Evolutionary conservation across 2,797 vertebrate genomes (phyloP), one percentile per base, ranked within the genome.

Genomic region (Intellagama lesueurii): DNA sequence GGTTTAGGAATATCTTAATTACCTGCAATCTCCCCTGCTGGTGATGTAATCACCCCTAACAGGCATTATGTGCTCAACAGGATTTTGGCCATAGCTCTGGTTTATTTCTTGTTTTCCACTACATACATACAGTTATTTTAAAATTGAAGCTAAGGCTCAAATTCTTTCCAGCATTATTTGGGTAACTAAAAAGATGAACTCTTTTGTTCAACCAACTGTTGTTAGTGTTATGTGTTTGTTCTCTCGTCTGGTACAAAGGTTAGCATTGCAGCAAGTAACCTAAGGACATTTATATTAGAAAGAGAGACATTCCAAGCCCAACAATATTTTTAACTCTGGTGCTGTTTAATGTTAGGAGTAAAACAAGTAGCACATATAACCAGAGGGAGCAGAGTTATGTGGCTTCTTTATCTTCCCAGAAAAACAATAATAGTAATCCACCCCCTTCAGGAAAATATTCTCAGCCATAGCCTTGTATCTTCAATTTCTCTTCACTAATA

Each of bases 291-390:
- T 95, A 90, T 90, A 94, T 79, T 92, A 86, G 49, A 83, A 87
- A 93, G 86, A 92, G 88, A 76, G 19, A 87, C 90, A 90, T 90
- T 93, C 91, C 92, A 76, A 93, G 85, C 87, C 88, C 83, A 86
- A 91, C 77, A 86, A 89, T 94, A 93, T 94, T 96, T 96, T 95
- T 94, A 93, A 90, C 89, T 89, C 70, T 70, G 89, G 73, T 83
- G 94, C 88, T 89, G 69, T 73, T 92, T 75, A 91, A 91, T 93
- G 93, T 92, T 93, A 94, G 93, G 93, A 81, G 64, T 86, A 92
- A 91, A 85, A 88, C 0, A 0, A 85, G 91, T 79, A 88, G 79
- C 64, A 86, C 83, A 28, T 49, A 89, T 90, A 91, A 90, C 91
- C 90, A 64, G 86, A 76, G 35, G 70, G 22, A 68, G 16, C 12